Evolutionary conservation across 2,888 invertebrate species (phyloP).

Genomic region (Rosalia funebris): DNA sequence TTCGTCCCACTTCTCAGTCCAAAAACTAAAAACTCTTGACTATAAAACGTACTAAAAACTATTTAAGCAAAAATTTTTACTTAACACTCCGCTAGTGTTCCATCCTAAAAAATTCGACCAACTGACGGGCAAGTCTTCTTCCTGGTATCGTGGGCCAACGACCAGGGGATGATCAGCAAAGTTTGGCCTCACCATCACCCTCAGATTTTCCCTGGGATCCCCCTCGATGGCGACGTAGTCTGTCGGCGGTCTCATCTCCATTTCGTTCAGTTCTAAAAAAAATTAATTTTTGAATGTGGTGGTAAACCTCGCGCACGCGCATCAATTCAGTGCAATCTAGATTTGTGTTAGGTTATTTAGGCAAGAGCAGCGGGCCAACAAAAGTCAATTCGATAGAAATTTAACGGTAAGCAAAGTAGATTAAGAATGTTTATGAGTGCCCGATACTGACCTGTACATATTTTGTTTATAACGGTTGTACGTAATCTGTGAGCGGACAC

Average conservation of each 20-base stretch:
- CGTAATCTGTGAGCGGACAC: constrained; percentile 68
- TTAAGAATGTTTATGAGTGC: constrained; percentile 8
- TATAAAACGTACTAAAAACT: constrained; percentile 4
- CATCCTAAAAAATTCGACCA: constrained; percentile 71
- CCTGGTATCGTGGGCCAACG: constrained; percentile 79
- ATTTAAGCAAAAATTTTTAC: constrained; percentile 64
- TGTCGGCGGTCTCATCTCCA: constrained; percentile 71
- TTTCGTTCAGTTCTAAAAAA: constrained; percentile 74
- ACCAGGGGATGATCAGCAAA: constrained; percentile 80
- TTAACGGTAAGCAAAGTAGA: too few species aligned
- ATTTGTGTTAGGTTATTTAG: constrained; percentile 22
- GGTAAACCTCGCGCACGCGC: constrained; percentile 21
- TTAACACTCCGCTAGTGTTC: constrained; percentile 78
- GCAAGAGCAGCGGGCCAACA: not conserved
- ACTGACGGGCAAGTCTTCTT: constrained; percentile 72
- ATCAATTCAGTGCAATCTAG: not conserved
- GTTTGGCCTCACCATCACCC: constrained; percentile 72
- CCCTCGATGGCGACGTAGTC: constrained; percentile 73
- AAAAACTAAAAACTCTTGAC: constrained; percentile 68
- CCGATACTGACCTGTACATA: constrained; percentile 73
- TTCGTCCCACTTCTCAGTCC: constrained; percentile 77
- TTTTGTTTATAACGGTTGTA: constrained; percentile 69
- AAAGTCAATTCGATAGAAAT: too few species aligned
- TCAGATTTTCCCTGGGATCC: constrained; percentile 68
- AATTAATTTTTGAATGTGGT: not conserved